A percentile compares a stretch with the other conserved stretches of the same genome.
Conservation (phyloP, 1,140 invertebrate genomes). For the Ganaspis sp. region DNA sequence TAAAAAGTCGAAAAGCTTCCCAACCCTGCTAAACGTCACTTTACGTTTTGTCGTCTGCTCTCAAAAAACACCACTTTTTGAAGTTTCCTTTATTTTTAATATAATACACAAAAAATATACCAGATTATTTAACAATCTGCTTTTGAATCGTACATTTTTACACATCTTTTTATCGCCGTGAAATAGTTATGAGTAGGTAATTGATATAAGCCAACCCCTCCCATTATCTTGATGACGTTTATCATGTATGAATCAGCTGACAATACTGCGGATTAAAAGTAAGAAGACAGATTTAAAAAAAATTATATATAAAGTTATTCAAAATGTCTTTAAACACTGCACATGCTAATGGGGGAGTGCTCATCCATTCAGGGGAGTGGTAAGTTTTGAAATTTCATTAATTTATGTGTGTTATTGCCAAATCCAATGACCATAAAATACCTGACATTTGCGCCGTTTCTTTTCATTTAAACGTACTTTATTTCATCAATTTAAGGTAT, state of each 20-base stretch:
- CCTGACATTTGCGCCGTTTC: conserved; percentile 11
- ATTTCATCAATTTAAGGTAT: conserved; percentile 32
- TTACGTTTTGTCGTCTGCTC: no score
- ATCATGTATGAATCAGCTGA: conserved; percentile 3
- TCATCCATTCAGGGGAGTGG: conserved; percentile 94
- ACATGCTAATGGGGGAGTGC: conserved; percentile 92
- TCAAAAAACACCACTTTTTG: no score
- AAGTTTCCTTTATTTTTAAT: no score
- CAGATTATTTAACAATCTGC: no score
- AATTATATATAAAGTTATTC: neutral
- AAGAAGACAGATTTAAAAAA: neutral
- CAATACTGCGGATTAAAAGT: conserved; percentile 5
- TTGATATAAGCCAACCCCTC: no score
- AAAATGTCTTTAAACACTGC: conserved; percentile 95
- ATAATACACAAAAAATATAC: no score
- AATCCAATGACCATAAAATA: neutral
- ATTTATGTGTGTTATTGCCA: conserved; percentile 8
- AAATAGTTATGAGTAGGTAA: no score
- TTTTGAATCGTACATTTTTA: no score
- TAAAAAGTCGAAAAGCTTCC: no score
- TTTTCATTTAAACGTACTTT: conserved; percentile 34
- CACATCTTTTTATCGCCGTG: no score
- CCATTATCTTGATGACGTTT: neutral
- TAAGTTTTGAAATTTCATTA: conserved; percentile 76
- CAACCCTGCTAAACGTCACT: no score